Percentiles rank a stretch among this genome's conserved stretches.
These are phyloP conservation scores for Leptothorax acervorum DNA, from an alignment of 2,888 invertebrate genomes.

Conservation along the genomic window DNA sequence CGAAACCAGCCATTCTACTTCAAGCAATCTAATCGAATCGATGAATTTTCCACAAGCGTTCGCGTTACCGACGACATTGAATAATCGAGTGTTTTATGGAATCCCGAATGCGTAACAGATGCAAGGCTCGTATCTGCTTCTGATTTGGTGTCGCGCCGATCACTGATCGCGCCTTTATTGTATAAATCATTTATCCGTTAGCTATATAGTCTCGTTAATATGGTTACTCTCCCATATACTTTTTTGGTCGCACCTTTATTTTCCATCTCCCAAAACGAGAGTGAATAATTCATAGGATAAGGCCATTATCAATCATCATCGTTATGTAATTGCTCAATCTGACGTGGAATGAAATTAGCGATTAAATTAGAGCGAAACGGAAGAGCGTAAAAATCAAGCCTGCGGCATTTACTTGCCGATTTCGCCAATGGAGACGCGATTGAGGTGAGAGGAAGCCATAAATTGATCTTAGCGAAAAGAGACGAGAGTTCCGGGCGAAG, in stretches of 20 bases:
- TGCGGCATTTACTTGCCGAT: constrained; percentile 26
- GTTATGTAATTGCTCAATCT: background rate
- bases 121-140: no score
- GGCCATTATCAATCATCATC: background rate
- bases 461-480: constrained; percentile 44
- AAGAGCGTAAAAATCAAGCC: background rate
- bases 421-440: background rate
- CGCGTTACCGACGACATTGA: constrained; percentile 16
- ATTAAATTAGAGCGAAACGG: constrained; percentile 13
- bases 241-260: background rate
- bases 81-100: constrained; percentile 31
- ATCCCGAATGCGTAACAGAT: constrained; percentile 1
- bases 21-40: constrained; percentile 36
- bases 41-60: constrained; percentile 29
- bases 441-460: constrained; percentile 49
- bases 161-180: background rate
- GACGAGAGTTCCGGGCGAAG: constrained; percentile 38
- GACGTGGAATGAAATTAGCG: constrained; percentile 1
- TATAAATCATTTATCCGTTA: background rate
- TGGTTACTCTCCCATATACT: background rate
- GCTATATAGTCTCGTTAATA: background rate
- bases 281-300: background rate
- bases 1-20: constrained; percentile 12
- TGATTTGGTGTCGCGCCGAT: background rate
- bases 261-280: background rate